A percentile compares a stretch with the other conserved stretches of the same genome.
These are phyloP conservation scores for Polyodon spathula DNA, from an alignment of 2,113 vertebrate species.

Conservation along the genomic window DNA sequence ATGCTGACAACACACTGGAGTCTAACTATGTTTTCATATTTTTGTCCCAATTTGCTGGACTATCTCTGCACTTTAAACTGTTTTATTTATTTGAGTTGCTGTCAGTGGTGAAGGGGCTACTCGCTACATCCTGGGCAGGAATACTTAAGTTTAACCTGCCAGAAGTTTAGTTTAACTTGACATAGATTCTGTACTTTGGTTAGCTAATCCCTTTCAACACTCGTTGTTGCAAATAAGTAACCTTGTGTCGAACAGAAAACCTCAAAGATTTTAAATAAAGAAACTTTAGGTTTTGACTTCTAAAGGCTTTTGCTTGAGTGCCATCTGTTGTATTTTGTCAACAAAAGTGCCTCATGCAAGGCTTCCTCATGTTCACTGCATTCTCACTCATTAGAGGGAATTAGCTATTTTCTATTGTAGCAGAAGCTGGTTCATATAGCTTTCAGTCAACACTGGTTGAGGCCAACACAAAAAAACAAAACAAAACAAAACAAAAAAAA, in stretches of 20 bases:
- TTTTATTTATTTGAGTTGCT: no score
- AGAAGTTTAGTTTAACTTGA: no score
- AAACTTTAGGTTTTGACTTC: background rate
- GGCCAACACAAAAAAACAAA: background rate
- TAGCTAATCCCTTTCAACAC: no score
- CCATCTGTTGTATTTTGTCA: conserved; percentile 1
- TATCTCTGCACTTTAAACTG: no score
- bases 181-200: no score
- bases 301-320: background rate
- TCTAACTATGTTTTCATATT: no score
- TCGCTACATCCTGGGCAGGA: no score
- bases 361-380: background rate
- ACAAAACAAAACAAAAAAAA: background rate
- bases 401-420: background rate
- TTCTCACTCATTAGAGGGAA: conserved; percentile 1
- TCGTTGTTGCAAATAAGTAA: no score
- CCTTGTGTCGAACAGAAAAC: background rate
- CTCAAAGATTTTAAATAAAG: background rate
- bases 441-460: background rate
- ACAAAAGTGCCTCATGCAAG: background rate
- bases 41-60: no score
- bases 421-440: background rate
- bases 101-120: no score
- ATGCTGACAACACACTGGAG: no score
- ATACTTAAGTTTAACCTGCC: no score